A percentile compares a stretch with the other conserved stretches of the same genome.
Evolutionary conservation across 2,888 invertebrate genomes (phyloP).

Genomic region (Teleogryllus oceanicus): DNA sequence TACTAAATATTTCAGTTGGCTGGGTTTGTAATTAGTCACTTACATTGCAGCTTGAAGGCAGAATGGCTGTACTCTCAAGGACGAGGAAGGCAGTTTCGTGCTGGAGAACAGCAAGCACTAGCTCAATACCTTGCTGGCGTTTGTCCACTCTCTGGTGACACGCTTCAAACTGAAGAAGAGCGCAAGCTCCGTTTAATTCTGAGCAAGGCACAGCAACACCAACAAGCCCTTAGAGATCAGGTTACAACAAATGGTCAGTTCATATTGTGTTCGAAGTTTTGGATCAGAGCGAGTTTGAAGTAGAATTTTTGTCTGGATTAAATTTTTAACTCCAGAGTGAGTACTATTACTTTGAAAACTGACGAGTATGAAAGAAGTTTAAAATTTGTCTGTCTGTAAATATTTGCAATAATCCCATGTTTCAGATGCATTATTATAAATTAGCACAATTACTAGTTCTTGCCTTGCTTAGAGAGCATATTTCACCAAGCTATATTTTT

Average conservation of each 20-base stretch:
- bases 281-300: no score
- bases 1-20: no score
- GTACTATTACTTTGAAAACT: no score
- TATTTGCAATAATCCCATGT: no score
- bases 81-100: conserved; percentile 79
- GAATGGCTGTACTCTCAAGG: conserved; percentile 96
- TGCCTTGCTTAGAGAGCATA: no score
- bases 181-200: conserved; percentile 79
- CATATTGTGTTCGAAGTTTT: background rate
- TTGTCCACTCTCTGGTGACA: conserved; percentile 80
- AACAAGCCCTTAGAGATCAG: conserved; percentile 75
- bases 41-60: conserved; percentile 71
- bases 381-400: no score
- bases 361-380: no score
- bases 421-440: no score
- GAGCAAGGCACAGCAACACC: conserved; percentile 87
- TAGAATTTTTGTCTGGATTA: no score
- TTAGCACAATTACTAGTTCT: no score
- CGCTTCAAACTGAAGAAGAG: conserved; percentile 79
- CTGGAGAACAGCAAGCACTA: conserved; percentile 78
- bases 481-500: no score
- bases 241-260: conserved; percentile 53
- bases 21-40: background rate
- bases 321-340: no score
- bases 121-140: conserved; percentile 78